Base-by-base conservation (phyloP, 2,888 invertebrate species). In the Mylabris sibirica region DNA sequence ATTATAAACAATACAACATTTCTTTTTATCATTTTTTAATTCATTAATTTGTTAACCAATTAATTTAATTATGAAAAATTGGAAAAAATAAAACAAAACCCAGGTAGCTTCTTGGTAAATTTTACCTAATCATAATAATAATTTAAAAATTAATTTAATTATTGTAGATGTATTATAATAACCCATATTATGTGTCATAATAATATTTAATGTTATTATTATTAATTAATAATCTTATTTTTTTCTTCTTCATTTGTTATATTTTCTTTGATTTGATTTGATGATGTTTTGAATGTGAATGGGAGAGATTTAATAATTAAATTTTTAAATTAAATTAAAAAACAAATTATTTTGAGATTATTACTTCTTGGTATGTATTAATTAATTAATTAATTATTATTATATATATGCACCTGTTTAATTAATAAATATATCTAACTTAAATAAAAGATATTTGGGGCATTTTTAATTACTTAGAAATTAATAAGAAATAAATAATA, bases 121-220 rank as follows among this genome's bases (percentile, higher is more conserved):
- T 44, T 44, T 44, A 44, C 44, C 38, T 38, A 14, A 30, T 30
- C 38, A 38, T 38, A 38, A 38, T 17, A 44, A n/a, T 44, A 38
- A 44, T 49, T 20, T 3, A 67, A 66, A 61, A 74, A 74, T 72
- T 75, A 49, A 72, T 70, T 30, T 70, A 70, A 73, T 71, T 76
- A 72, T 70, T 75, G 64, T 77, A 77, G 76, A 74, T 75, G 66
- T 75, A 30, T 30, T 30, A 77, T 76, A 49, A 76, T 76, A 49
- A 44, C 44, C 49, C 49, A 20, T 49, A 76, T 76, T 77, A 76
- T 78, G 79, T 79, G 79, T 79, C 78, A 79, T 79, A 79, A 78
- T 77, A 77, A 79, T 78, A 73, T 79, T 79, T 77, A 78, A 79
- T 78, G 75, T 79, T 79, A 79, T 78, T 76, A 70, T 71, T 44